These are phyloP conservation scores for Sarcoramphus papa DNA, from an alignment of 2,797 vertebrate genomes.

Conservation along the genomic window DNA sequence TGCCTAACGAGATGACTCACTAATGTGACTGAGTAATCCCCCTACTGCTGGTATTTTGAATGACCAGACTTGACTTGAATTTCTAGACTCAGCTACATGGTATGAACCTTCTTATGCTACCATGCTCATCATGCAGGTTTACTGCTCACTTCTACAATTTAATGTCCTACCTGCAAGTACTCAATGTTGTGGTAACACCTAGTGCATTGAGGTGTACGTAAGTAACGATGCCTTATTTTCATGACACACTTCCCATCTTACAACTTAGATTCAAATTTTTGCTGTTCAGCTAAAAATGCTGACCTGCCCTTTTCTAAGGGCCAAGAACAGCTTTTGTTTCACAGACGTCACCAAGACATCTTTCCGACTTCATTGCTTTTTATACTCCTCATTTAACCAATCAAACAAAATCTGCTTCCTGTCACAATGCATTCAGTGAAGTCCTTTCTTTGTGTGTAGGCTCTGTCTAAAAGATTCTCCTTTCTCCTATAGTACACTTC, in stretches of 20 bases:
- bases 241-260: neutral
- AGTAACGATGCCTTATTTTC: neutral
- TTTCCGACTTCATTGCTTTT: neutral
- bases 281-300: neutral
- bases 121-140: neutral
- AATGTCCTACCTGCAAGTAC: neutral
- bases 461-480: neutral
- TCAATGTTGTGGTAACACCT: neutral
- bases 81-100: neutral
- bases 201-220: neutral
- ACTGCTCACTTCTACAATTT: neutral
- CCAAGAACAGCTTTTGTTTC: neutral
- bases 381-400: neutral
- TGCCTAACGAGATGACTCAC: neutral
- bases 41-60: neutral
- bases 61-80: neutral
- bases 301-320: neutral
- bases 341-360: neutral
- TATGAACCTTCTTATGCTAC: neutral
- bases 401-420: neutral
- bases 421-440: neutral
- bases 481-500: neutral
- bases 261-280: neutral
- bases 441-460: neutral
- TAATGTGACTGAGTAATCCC: neutral